Percentiles rank a stretch among this genome's conserved stretches.
These are phyloP conservation scores for Morpho achilles DNA, from an alignment of 2,888 invertebrate genomes.

Conservation along the genomic window DNA sequence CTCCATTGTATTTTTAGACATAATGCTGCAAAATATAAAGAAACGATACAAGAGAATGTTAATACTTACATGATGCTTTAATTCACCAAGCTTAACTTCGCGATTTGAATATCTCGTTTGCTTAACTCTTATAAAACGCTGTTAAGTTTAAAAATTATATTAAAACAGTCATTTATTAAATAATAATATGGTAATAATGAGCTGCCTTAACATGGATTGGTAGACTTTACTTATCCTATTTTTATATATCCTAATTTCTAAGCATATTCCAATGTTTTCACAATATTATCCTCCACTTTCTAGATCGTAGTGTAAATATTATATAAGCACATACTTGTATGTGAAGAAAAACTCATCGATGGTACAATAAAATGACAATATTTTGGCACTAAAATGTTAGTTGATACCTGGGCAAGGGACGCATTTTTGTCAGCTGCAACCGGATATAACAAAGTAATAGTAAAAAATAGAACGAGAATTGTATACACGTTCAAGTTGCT, in stretches of 20 bases:
- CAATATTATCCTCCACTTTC: too few relatives aligned
- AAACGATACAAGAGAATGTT: background rate
- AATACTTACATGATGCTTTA: conserved; percentile 41
- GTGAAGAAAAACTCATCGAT: too few relatives aligned
- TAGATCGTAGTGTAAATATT: too few relatives aligned
- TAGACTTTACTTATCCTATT: too few relatives aligned
- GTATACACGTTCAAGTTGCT: conserved; percentile 1
- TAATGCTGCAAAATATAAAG: too few relatives aligned
- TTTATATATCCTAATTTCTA: too few relatives aligned
- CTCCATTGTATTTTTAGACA: too few relatives aligned
- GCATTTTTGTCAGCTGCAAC: conserved; percentile 1
- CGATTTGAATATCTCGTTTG: conserved; percentile 9
- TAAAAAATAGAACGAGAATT: conserved; percentile 5
- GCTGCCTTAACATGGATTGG: too few relatives aligned
- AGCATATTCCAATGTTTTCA: too few relatives aligned
- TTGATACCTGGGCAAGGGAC: background rate
- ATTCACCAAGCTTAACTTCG: conserved; percentile 30
- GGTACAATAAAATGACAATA: too few relatives aligned
- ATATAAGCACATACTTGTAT: too few relatives aligned
- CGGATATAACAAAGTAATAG: conserved; percentile 3
- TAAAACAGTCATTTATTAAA: background rate
- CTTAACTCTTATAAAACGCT: background rate
- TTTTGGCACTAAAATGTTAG: background rate
- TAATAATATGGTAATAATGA: too few relatives aligned
- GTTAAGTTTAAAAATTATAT: background rate